Evolutionary conservation across 2,797 vertebrate genomes (phyloP), one percentile per base, ranked within the genome.

Genomic region (Poeciliopsis turneri): DNA sequence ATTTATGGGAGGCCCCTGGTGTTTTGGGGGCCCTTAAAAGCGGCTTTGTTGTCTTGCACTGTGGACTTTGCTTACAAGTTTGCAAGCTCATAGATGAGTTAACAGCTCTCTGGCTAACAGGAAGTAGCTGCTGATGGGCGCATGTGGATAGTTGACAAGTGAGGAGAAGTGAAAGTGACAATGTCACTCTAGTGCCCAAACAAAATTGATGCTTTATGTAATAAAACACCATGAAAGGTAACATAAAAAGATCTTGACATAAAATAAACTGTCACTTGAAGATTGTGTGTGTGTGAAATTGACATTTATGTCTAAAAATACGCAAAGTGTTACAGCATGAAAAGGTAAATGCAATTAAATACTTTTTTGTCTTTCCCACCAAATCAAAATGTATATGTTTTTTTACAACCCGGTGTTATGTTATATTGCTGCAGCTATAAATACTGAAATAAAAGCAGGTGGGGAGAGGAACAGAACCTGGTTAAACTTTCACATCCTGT

Each of bases 401-500:
- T 23, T 57, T 39, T 39, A 39, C 2, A 68, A 45, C 4, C 41
- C 0, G 25, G 6, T 45, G 41, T 45, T 8, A 70, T n/a, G 25
- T 45, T n/a, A 45, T 68, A 41, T 70, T 45, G 5, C 41, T 70
- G 68, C 20, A 39, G 64, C 4, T 23, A 25, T 11, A 25, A 68
- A 68, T 23, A 41, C 20, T 39, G 10, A 41, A 25, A 12, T 39
- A 10, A 39, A 68, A 68, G 20, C 41, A 68, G 23, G 36, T 68
- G 20, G 4, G 36, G 18, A 45, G 25, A 69, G 43, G 46, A 43
- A 18, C 46, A 75, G 2, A 28, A 76, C 7, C 73, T 8, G 25
- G 13, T 43, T 66, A 30, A 13, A 51, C 30, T 47, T 69, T 5
- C 53, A 10, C 9, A 76, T 25, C 84, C 76, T 75, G 73, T 72